A percentile compares a stretch with the other conserved stretches of the same genome.
These are phyloP conservation scores for Drosophila macrospina DNA, from an alignment of 2,888 invertebrate species.

Conservation along the genomic window DNA sequence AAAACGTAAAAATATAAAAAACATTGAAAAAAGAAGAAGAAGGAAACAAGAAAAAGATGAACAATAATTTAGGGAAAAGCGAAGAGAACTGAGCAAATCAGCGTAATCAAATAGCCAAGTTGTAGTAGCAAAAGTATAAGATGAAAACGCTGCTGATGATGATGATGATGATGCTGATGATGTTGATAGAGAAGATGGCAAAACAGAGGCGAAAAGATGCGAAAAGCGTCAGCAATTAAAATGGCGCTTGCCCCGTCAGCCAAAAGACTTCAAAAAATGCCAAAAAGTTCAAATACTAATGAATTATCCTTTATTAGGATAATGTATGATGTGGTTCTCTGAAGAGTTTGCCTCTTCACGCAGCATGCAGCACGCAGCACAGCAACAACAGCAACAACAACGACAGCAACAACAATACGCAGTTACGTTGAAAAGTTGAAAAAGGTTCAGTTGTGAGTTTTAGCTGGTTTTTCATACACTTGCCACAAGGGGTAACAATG, in stretches of 20 bases:
- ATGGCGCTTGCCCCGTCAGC: slow-evolving; percentile 63
- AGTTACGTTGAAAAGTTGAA: slow-evolving; percentile 54
- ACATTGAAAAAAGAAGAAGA: slow-evolving; percentile 1
- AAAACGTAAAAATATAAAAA: too few species aligned
- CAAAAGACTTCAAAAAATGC: slow-evolving; percentile 80
- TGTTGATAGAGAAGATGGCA: neutral
- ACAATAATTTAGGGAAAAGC: slow-evolving; percentile 15
- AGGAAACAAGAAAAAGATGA: slow-evolving; percentile 10
- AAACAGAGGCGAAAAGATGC: slow-evolving; percentile 3
- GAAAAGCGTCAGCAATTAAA: slow-evolving; percentile 67
- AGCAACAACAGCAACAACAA: slow-evolving; percentile 13
- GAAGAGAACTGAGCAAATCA: slow-evolving; percentile 55
- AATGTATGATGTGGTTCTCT: slow-evolving; percentile 84
- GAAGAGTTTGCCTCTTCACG: slow-evolving; percentile 69
- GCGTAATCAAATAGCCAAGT: slow-evolving; percentile 63
- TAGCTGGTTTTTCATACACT: slow-evolving; percentile 40
- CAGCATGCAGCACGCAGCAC: slow-evolving; percentile 35
- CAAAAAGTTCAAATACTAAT: slow-evolving; percentile 84
- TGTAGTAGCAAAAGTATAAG: neutral
- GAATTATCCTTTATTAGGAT: slow-evolving; percentile 85
- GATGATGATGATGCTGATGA: neutral
- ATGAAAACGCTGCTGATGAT: slow-evolving; percentile 4
- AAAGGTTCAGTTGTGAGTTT: slow-evolving; percentile 61
- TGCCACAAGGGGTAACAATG: slow-evolving; percentile 13
- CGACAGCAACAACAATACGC: slow-evolving; percentile 32